Evolutionary conservation across 2,888 invertebrate genomes (phyloP), one percentile per base, ranked within the genome.

Genomic region (Drosophila kuntzei): DNA sequence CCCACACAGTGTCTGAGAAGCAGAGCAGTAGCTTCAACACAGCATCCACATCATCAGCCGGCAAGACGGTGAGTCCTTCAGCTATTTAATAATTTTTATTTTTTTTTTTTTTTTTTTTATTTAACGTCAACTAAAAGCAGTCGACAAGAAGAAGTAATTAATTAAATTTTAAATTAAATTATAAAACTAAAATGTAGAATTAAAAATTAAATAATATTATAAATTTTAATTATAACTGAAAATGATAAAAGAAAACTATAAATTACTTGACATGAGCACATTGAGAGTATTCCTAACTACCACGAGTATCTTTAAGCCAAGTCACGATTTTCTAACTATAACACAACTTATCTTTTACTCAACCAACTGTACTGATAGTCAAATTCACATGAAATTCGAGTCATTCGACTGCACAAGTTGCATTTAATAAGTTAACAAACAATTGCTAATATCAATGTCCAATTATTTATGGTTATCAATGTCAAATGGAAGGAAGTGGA

Each of bases 391-490:
- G 4, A 29, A 14, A 20, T 18, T 34, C 20, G 22, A 34, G 22
- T 44, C 11, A 44, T 14, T 32, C n/a, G 14, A 20, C n/a, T 18
- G 25, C 27, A 29, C 18, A 18, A 14, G 47, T n/a, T 34, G 49
- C 49, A 49, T 14, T 49, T 7, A 37, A 51, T 51, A 51, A 37
- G 14, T 25, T 25, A 51, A 37, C 16, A 54, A 43, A 32, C 54
- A 43, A 41, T 29, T 29, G n/a, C 20, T 39, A n/a, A 20, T n/a
- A 53, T 11, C 18, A 41, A 22, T 43, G 22, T 20, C 3, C 9
- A 22, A 54, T 43, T 43, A 43, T 32, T 54, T 43, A 43, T 54
- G 54, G 16, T 22, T 44, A 55, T 55, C 55, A 34, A 20, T 55
- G 22, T n/a, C 32, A 25, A 32, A 12, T 44, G 16, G 14, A 54